phyloP scores from a whole-genome alignment of 1,140 invertebrate species.

The Schlechtendalia chinensis region DNA sequence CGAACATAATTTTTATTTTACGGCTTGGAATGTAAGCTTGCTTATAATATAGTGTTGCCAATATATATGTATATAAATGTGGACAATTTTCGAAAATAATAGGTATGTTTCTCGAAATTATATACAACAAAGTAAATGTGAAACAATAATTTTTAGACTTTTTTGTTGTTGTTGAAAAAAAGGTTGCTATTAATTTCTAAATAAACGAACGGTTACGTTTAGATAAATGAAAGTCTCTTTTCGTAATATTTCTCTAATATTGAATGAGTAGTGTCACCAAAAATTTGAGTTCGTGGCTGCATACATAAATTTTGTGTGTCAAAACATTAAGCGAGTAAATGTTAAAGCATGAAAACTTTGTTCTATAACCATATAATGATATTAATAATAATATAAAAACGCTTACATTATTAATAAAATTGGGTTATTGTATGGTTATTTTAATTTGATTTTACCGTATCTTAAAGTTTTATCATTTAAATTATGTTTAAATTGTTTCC shows the following conservation, averaged over 20 bases:
- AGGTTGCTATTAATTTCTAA: neutral
- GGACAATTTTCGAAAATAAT: too few species aligned
- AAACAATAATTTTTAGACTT: too few species aligned
- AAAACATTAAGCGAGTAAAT: neutral
- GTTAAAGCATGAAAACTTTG: neutral
- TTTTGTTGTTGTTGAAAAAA: neutral
- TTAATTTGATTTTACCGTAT: too few species aligned
- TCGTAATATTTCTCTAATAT: neutral
- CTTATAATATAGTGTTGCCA: too few species aligned
- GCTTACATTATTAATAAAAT: neutral
- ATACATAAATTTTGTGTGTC: neutral
- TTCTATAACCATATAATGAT: neutral
- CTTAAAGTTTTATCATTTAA: too few species aligned
- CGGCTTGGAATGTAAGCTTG: too few species aligned
- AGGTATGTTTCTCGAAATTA: too few species aligned
- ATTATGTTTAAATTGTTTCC: too few species aligned
- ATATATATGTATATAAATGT: too few species aligned
- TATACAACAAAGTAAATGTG: too few species aligned
- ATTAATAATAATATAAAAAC: conserved; percentile 9
- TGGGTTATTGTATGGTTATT: too few species aligned
- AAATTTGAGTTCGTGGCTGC: neutral
- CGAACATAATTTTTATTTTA: too few species aligned
- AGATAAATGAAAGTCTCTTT: neutral
- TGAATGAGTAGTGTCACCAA: neutral
- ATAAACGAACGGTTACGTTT: neutral